Base-by-base conservation (phyloP, 2,113 vertebrate genomes). In the Turdus rufiventris region DNA sequence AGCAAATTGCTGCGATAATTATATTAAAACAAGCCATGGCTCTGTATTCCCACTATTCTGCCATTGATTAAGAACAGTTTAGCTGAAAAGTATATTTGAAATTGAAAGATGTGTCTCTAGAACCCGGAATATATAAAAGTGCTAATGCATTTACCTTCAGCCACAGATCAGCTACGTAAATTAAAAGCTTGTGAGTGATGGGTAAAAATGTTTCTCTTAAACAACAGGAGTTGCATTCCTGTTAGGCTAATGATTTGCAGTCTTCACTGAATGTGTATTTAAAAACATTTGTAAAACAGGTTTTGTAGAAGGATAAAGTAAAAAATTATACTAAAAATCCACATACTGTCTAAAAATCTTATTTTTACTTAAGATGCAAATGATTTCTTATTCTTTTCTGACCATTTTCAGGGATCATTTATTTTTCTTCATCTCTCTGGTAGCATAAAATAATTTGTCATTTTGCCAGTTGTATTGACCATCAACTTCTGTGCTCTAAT, bases 1-100 rank as follows among this genome's bases (percentile, higher is more conserved):
- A 72, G 93, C 60, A 97, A 97, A 96, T 77, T 96, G 85, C 74
- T 96, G 60, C 80, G 74, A 81, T 96, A 95, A 96, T 96, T 96
- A 94, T 58, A 93, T 96, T 93, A 96, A 97, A 97, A 96, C 58
- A 94, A 78, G 65, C n/a, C 43, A 94, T 18, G 38, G 70, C 43
- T 93, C 90, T 80, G 80, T 94, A 81, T 34, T 76, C 34, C 58
- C 12, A 12, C 45, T 74, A 40, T 68, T 74, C 48, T 85, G n/a
- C 51, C 57, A 45, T 6, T 76, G 53, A 84, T 60, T 75, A 74
- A n/a, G 67, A 84, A 85, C 13, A 65, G 19, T 68, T 85, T 67
- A 86, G 65, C 23, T 57, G 33, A 74, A 61, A 92, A 89, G 47
- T 0, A 2, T 48, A 81, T 78, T 65, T 75, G 74, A 79, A 89